These are phyloP conservation scores for Pachyuromys duprasi DNA, from an alignment of 2,797 vertebrate species.

Conservation along the genomic window DNA sequence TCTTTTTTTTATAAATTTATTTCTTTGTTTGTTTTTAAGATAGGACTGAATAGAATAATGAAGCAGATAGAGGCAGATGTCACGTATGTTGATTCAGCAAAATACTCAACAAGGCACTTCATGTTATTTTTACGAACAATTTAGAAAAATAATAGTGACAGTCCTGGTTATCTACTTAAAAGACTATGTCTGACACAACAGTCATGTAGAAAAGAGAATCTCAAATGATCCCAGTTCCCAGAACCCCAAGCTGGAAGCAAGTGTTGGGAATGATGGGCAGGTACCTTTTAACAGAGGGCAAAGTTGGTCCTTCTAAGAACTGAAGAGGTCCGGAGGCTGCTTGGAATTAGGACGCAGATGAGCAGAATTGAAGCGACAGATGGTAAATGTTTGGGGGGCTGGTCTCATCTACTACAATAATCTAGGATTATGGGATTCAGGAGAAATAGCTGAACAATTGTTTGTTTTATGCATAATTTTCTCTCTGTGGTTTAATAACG, in stretches of 20 bases:
- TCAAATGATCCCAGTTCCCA: not conserved
- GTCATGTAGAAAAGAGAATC: not conserved
- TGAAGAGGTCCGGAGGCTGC: constrained; percentile 63
- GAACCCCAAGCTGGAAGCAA: constrained; percentile 52
- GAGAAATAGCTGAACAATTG: constrained; percentile 69
- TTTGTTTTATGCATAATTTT: constrained; percentile 62
- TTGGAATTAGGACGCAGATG: constrained; percentile 71
- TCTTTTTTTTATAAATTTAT: too few relatives aligned
- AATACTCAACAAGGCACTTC: not conserved
- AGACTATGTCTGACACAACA: not conserved
- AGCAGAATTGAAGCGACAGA: constrained; percentile 64
- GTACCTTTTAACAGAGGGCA: constrained; percentile 35
- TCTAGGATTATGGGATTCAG: constrained; percentile 76
- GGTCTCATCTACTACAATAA: constrained; percentile 58
- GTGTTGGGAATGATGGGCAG: not conserved
- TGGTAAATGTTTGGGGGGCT: constrained; percentile 64
- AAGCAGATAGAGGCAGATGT: not conserved
- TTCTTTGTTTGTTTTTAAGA: not conserved
- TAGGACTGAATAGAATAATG: not conserved
- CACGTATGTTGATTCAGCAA: not conserved
- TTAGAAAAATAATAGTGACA: constrained; percentile 33
- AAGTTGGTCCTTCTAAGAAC: constrained; percentile 50
- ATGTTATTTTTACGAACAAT: constrained; percentile 34
- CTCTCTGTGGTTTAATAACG: constrained; percentile 51
- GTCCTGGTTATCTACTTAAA: not conserved